Evolutionary conservation across 2,113 vertebrate genomes (phyloP).

Genomic region (Ceyx melanurus): DNA sequence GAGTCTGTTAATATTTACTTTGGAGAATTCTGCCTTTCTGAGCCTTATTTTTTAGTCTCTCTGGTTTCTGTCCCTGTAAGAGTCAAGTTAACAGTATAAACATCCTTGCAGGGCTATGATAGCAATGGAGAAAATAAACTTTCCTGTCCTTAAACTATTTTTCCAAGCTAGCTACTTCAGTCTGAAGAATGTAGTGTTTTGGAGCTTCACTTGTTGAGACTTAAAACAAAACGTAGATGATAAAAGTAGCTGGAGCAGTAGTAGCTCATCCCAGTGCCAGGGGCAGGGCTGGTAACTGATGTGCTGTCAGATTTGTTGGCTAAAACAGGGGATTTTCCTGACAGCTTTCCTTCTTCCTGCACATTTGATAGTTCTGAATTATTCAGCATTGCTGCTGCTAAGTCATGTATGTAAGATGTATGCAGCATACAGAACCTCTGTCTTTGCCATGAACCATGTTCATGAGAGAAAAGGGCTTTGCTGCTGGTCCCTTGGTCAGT

Average conservation of each 20-base stretch:
- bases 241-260: background rate
- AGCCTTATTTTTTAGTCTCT: background rate
- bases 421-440: background rate
- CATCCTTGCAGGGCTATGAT: background rate
- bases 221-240: background rate
- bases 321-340: background rate
- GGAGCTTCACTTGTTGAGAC: background rate
- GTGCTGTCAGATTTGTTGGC: background rate
- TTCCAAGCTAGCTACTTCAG: background rate
- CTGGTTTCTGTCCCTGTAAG: background rate
- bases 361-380: background rate
- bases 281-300: background rate
- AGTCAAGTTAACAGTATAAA: background rate
- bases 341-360: background rate
- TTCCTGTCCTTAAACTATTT: background rate
- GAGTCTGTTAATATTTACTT: background rate
- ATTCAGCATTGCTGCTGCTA: conserved; percentile 6
- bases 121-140: background rate
- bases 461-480: background rate
- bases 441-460: background rate
- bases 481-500: background rate
- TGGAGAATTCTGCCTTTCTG: background rate
- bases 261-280: background rate
- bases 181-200: background rate
- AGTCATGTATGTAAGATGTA: background rate